Base-by-base conservation (phyloP, 2,797 vertebrate genomes). In the Gallinago stenura region DNA sequence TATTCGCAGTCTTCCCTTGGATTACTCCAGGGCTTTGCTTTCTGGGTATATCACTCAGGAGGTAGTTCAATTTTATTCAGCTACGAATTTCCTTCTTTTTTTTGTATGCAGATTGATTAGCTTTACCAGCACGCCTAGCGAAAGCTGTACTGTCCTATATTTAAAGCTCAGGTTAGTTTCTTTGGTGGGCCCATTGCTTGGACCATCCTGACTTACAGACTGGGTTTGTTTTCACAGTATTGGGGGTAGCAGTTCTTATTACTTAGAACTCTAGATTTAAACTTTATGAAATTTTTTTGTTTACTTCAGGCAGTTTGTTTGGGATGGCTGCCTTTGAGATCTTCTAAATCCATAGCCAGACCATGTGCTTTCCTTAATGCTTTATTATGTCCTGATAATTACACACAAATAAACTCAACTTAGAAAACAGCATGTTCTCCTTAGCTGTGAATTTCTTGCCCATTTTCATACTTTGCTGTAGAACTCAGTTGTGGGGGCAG, bases 111-210 rank as follows among this genome's bases (percentile, higher is more conserved):
- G 20, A 10, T 2, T 70, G 30, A 68, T 83, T 60, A 83, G 7
- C 25, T 68, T 73, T 66, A 89, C 54, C 30, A n/a, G 12, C 33
- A 19, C 10, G 9, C 69, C 54, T 62, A 73, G n/a, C 28, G 9
- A 72, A 91, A 90, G 25, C 3, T 57, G 33, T 50, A 41, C 12
- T 79, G 45, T 70, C 45, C 39, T 37, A 41, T 91, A 88, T 94
- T 94, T 96, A 95, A 96, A 81, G 69, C 51, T 90, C 39, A 76
- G 10, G 16, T 95, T 92, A 78, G 35, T 76, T 71, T 91, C 83
- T 93, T 97, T 91, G 65, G 69, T 95, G 69, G 87, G 90, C 39
- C 68, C 77, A 37, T 92, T 94, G 64, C 62, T 87, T 92, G 75
- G 78, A 72, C 14, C 4, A 45, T 24, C 8, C 15, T 65, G 53